Conservation (phyloP, 2,113 vertebrate species). For the Gobiocypris rarus region DNA sequence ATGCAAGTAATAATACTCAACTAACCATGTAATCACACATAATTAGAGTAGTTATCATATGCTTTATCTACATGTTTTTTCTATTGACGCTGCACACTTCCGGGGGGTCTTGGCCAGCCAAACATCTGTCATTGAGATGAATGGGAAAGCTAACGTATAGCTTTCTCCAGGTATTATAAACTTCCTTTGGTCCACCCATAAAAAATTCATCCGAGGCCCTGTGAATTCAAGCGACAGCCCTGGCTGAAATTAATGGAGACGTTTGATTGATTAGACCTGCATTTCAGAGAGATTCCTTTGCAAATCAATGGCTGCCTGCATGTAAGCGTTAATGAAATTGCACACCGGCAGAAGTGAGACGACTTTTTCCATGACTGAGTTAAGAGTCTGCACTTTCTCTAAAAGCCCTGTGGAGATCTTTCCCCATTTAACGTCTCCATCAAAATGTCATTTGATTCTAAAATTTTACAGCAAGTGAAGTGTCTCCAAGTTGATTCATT, state of each 20-base stretch:
- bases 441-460: slow-evolving; percentile 35
- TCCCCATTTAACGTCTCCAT: slow-evolving; percentile 29
- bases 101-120: background rate
- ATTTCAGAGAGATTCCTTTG: slow-evolving; percentile 45
- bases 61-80: background rate
- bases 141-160: slow-evolving; percentile 2
- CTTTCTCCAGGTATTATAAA: slow-evolving; percentile 39
- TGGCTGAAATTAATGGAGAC: slow-evolving; percentile 35
- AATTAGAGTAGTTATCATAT: background rate
- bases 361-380: slow-evolving; percentile 31
- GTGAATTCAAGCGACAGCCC: slow-evolving; percentile 14
- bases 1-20: background rate
- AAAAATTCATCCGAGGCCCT: slow-evolving; percentile 17
- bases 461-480: slow-evolving; percentile 13
- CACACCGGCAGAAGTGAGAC: slow-evolving; percentile 40
- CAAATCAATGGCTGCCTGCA: slow-evolving; percentile 50
- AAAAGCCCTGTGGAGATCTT: slow-evolving; percentile 33
- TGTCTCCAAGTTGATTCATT: background rate
- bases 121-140: slow-evolving; percentile 16
- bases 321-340: slow-evolving; percentile 44
- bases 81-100: background rate
- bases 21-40: background rate
- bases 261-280: slow-evolving; percentile 52
- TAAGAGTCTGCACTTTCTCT: slow-evolving; percentile 35
- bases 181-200: background rate